phyloP scores from a whole-genome alignment of 2,888 invertebrate species.

The Eremobia ochroleuca region DNA sequence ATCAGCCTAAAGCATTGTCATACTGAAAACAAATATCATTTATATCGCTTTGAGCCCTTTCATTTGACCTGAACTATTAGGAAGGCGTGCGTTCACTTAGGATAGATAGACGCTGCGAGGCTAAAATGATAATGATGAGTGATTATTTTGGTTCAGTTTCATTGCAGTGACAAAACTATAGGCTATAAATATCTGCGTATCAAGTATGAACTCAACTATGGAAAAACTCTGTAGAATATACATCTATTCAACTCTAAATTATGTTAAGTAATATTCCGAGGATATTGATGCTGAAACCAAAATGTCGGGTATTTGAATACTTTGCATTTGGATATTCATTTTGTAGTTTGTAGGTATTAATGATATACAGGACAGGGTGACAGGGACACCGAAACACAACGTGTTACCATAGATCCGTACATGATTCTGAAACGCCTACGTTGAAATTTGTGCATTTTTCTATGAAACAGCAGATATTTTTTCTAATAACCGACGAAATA shows the following conservation, averaged over 20 bases:
- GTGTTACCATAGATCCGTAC: not conserved
- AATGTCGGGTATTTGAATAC: not conserved
- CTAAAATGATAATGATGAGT: not conserved
- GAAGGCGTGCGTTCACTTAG: not conserved
- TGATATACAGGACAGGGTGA: not conserved
- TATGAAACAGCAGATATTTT: not conserved
- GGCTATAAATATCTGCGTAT: too few species aligned
- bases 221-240: not conserved
- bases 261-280: not conserved
- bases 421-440: not conserved
- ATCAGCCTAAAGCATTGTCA: not conserved
- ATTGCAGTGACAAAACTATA: not conserved
- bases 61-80: conserved; percentile 7
- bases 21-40: not conserved
- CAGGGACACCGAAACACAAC: not conserved
- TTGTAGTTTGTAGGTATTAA: too few species aligned
- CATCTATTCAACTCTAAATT: not conserved
- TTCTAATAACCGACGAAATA: not conserved
- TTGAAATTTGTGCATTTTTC: not conserved
- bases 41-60: not conserved
- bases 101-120: not conserved
- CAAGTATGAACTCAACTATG: not conserved
- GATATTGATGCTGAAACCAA: not conserved
- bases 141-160: conserved; percentile 2
- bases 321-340: not conserved